Percentiles rank a stretch among this genome's conserved stretches.
Evolutionary conservation across 1,140 invertebrate genomes (phyloP).

Genomic region (Papilio machaon): DNA sequence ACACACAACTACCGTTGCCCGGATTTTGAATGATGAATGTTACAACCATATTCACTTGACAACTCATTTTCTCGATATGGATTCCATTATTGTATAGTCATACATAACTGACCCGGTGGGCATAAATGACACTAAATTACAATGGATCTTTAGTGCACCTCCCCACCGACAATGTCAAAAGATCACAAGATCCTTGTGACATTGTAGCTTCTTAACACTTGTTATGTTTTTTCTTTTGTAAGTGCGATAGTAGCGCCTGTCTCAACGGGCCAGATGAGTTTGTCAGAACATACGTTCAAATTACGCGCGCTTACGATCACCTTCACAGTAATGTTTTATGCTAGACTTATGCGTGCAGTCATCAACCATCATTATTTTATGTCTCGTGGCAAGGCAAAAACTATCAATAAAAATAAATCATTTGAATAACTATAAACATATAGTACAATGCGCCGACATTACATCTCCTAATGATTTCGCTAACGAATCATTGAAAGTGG

Average conservation of each 20-base stretch:
- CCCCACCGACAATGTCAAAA: not conserved
- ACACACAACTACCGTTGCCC: constrained; percentile 54
- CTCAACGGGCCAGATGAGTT: not conserved
- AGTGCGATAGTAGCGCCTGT: not conserved
- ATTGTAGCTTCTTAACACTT: not conserved
- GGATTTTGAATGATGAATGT: constrained; percentile 65
- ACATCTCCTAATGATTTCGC: constrained; percentile 82
- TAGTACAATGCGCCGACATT: constrained; percentile 80
- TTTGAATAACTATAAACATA: constrained; percentile 82
- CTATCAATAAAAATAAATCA: constrained; percentile 83
- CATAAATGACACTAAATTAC: not conserved
- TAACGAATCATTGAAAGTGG: constrained; percentile 82
- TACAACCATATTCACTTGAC: constrained; percentile 66
- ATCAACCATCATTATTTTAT: constrained; percentile 80
- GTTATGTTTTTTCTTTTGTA: not conserved
- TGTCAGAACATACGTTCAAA: constrained; percentile 61
- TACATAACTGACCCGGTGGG: not conserved
- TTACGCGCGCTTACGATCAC: constrained; percentile 72
- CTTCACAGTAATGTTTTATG: constrained; percentile 72
- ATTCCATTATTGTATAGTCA: constrained; percentile 68
- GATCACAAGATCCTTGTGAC: not conserved
- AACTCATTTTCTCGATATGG: constrained; percentile 78
- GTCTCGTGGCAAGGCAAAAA: constrained; percentile 81
- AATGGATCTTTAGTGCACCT: not conserved
- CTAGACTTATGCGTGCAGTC: constrained; percentile 75